Conservation (phyloP, 2,797 vertebrate species). For the Crocodylus rhombifer region DNA sequence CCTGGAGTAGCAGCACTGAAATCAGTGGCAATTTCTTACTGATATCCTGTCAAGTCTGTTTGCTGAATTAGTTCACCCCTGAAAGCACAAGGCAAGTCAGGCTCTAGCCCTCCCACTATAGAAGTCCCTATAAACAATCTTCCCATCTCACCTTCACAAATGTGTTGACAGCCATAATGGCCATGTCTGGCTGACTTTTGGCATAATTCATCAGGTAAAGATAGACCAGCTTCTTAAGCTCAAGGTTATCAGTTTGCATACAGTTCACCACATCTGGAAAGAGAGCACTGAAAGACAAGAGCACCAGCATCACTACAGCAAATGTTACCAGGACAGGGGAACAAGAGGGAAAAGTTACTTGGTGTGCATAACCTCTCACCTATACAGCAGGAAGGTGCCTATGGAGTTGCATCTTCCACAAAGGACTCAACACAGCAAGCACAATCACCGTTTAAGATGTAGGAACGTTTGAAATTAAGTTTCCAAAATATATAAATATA, state of each 20-base stretch:
- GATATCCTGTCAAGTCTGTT: not conserved
- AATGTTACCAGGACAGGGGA: not conserved
- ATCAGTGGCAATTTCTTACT: not conserved
- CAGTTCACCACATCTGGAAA: conserved; percentile 99
- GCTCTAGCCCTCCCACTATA: not conserved
- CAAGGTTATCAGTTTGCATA: conserved; percentile 98
- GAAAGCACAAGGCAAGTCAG: not conserved
- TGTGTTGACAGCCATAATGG: conserved; percentile 99
- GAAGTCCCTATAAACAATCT: not conserved
- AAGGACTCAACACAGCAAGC: fast-evolving
- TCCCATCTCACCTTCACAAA: conserved; percentile 91
- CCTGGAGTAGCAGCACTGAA: not conserved
- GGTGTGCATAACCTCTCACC: fast-evolving
- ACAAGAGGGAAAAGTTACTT: not conserved
- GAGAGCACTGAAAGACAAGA: conserved; percentile 86
- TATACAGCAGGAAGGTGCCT: not conserved
- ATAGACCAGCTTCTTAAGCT: conserved; percentile 98
- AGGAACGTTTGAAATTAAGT: no score
- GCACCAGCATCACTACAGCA: fast-evolving
- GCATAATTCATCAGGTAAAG: conserved; percentile 99
- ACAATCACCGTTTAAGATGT: no score
- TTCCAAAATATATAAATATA: no score
- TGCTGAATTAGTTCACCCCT: not conserved
- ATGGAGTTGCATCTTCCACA: not conserved
- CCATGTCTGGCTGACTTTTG: conserved; percentile 99